Evolutionary conservation across 2,888 invertebrate genomes (phyloP), one percentile per base, ranked within the genome.

Genomic region (Hetaerina titia): DNA sequence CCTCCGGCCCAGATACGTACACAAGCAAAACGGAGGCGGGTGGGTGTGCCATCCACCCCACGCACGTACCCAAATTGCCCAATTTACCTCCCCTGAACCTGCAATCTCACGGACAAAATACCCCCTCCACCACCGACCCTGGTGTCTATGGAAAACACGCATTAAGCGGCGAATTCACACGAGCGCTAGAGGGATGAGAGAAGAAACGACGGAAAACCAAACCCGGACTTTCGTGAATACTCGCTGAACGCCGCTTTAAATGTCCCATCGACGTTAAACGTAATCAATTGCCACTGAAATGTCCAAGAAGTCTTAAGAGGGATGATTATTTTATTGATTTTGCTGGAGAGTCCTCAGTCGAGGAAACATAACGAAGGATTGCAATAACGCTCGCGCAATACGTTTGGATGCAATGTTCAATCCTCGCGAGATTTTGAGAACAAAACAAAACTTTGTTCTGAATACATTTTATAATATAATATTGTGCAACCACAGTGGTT

Each of bases 21-120:
- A 17, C 6, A 8, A 15, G 74, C 25, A 74, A 25, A 11, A 25
- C 7, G 74, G 25, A 31, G 31, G 31, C 13, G 81, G 81, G 81
- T 45, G n/a, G 25, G 9, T 6, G 31, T 31, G 13, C 31, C 25
- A 25, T 15, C 60, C 6, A 11, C 15, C 69, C 81, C 74, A 25
- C 11, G 69, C n/a, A 25, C 11, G 69, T 2, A 19, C 81, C 81
- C 19, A 22, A 81, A 81, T 81, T 81, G 31, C 81, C 81, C 81
- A 81, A 81, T 81, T 81, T 81, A 81, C 25, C 81, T 25, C 81
- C 31, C 25, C 25, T 31, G 31, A 13, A 25, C 69, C 69, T 7
- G 22, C 69, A 69, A 69, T 69, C 81, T 81, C 81, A 31, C 81
- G 81, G 31, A 81, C 81, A 81, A 81, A 81, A 81, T 25, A 81